phyloP scores from a whole-genome alignment of 2,113 vertebrate genomes.

The Heterocephalus glaber region DNA sequence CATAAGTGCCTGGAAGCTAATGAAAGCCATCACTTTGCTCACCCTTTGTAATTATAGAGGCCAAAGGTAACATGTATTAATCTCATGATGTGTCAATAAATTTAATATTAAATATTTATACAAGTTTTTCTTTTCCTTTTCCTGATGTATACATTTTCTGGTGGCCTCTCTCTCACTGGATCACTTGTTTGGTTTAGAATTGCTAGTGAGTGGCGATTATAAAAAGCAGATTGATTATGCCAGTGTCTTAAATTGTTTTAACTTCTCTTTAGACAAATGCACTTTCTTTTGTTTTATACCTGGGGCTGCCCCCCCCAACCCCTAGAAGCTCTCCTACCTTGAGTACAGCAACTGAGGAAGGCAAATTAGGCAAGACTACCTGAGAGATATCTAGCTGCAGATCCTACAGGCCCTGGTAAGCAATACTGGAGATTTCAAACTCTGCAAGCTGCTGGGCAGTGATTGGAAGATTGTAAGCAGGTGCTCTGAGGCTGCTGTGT shows the following conservation, averaged over 20 bases:
- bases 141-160: too few relatives aligned
- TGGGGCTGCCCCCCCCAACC: neutral
- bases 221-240: too few relatives aligned
- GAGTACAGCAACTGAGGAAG: neutral
- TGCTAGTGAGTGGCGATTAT: neutral
- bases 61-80: too few relatives aligned
- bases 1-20: neutral
- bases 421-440: neutral
- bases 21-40: neutral
- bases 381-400: neutral
- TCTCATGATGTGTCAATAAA: too few relatives aligned
- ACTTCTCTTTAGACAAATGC: neutral
- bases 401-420: neutral
- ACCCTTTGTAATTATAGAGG: too few relatives aligned
- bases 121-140: too few relatives aligned
- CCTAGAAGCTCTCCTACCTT: neutral
- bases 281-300: neutral
- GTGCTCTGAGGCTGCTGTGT: neutral
- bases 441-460: neutral
- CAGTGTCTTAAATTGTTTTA: too few relatives aligned
- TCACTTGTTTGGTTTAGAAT: neutral
- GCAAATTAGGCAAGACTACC: neutral
- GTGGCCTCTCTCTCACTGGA: too few relatives aligned
- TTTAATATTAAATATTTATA: too few relatives aligned
- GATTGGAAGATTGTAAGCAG: neutral